These are phyloP conservation scores for Xestobium rufovillosum DNA, from an alignment of 2,888 invertebrate species.

Conservation along the genomic window DNA sequence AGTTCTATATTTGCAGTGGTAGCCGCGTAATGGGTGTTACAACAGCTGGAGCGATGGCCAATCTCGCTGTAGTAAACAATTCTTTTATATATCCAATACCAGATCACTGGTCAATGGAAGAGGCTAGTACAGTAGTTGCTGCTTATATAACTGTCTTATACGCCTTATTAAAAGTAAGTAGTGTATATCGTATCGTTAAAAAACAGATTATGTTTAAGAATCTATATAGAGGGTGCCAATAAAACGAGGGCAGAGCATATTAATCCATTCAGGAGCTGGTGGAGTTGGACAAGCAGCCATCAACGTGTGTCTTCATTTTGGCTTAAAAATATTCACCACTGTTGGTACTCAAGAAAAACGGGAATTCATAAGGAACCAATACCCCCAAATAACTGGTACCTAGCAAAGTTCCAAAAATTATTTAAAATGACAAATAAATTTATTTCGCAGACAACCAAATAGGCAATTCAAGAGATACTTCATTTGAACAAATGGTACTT, in stretches of 20 bases:
- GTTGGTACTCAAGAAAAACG: conserved; percentile 48
- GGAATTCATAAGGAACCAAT: conserved; percentile 47
- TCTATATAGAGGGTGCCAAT: conserved; percentile 32
- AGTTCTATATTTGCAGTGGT: too few species aligned
- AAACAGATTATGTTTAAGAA: too few species aligned
- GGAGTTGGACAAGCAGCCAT: conserved; percentile 69
- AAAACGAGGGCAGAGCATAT: conserved; percentile 26
- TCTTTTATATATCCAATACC: too few species aligned
- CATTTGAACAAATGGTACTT: too few species aligned
- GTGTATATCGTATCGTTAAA: too few species aligned
- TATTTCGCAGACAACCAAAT: too few species aligned
- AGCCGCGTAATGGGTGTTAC: conserved; percentile 44
- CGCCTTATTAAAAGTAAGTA: conserved; percentile 28
- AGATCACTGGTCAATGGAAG: too few species aligned
- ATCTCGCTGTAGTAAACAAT: conserved; percentile 45
- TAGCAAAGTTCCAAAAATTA: too few species aligned
- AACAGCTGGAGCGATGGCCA: conserved; percentile 47
- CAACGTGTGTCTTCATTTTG: conserved; percentile 53
- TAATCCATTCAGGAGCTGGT: conserved; percentile 53
- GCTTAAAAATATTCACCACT: too few species aligned
- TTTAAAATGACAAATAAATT: too few species aligned
- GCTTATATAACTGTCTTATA: conserved; percentile 47
- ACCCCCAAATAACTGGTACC: conserved; percentile 40
- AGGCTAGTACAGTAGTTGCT: too few species aligned
- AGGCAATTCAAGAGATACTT: too few species aligned